Evolutionary conservation across 2,113 vertebrate genomes (phyloP), one percentile per base, ranked within the genome.

Genomic region (Eclectus roratus): DNA sequence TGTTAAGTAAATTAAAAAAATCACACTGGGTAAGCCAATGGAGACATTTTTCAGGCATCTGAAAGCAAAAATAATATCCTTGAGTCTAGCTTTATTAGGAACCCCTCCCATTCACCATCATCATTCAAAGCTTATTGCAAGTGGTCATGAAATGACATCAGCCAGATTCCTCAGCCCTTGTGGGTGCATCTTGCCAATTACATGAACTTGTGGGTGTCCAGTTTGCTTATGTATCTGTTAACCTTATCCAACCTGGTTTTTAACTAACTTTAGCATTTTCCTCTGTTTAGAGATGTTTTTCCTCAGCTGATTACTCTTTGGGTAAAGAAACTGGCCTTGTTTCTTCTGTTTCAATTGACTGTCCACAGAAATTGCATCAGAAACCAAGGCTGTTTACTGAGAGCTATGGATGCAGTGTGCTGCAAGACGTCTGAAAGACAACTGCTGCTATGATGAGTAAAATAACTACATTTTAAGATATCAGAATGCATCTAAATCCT

Each of bases 181-280:
- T 73, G 64, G 27, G 5, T 3, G 0, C 24, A 53, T 35, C 6
- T 6, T 74, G 15, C 17, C 24, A 46, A 6, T 8, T 11, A 33
- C 41, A 15, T 11, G 18, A 41, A 37, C 9, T 24, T 43, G 35
- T 0, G 1, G 11, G 4, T 13, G 5, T 27, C 28, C 21, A 31
- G 11, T 70, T 86, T 80, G 4, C 24, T 91, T 56, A 28, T 0
- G 0, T 17, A 27, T 24, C 9, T 47, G 14, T 55, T 64, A 76
- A 56, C 9, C 3, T 35, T 9, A 1, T 19, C 2, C 55, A 56
- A 17, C 18, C 5, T 28, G 6, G 0, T n/a, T 85, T 87, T 64
- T 24, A 64, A 39, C 2, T 60, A 64, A 49, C 2, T 39, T 68
- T 43, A 27, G 31, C 4, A 7, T 46, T 95, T 79, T 69, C 8